Conservation (phyloP, 2,888 invertebrate genomes). For the Drosophila mimica region DNA sequence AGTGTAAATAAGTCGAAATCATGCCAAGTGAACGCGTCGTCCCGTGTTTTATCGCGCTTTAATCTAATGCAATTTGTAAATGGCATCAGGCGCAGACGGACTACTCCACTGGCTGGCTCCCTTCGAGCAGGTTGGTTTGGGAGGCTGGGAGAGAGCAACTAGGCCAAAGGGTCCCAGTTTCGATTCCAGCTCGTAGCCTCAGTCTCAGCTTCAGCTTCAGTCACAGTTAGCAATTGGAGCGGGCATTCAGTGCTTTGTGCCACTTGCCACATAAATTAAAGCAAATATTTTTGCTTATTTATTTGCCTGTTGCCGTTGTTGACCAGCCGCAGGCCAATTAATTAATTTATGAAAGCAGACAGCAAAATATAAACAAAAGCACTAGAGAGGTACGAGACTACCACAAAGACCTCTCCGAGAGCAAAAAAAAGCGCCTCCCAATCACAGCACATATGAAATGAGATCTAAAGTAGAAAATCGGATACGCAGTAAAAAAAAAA, state of each 20-base stretch:
- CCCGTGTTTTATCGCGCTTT: conserved; percentile 72
- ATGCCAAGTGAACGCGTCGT: conserved; percentile 75
- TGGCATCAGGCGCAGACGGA: conserved; percentile 52
- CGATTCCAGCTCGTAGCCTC: background rate
- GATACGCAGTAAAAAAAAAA: background rate
- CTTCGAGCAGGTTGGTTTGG: conserved; percentile 17
- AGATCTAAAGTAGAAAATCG: conserved; percentile 31
- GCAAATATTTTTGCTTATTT: conserved; percentile 77
- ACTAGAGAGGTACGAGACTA: conserved; percentile 9
- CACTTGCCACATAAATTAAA: conserved; percentile 67
- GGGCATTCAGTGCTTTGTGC: conserved; percentile 14
- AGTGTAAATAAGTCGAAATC: conserved; percentile 78
- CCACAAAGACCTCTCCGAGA: background rate
- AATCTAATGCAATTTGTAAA: conserved; percentile 81
- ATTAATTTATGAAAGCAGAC: conserved; percentile 75
- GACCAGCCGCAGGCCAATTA: conserved; percentile 74
- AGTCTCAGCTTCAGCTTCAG: conserved; percentile 1
- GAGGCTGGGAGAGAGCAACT: conserved; percentile 23
- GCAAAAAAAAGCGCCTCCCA: conserved; percentile 18
- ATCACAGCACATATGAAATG: conserved; percentile 68
- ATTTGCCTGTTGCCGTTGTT: conserved; percentile 65
- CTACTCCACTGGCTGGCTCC: background rate
- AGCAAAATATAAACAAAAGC: conserved; percentile 57
- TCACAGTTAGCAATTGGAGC: conserved; percentile 9
- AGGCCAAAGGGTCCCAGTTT: conserved; percentile 50